These are phyloP conservation scores for Bombus breviceps DNA, from an alignment of 1,140 invertebrate species.

Conservation along the genomic window DNA sequence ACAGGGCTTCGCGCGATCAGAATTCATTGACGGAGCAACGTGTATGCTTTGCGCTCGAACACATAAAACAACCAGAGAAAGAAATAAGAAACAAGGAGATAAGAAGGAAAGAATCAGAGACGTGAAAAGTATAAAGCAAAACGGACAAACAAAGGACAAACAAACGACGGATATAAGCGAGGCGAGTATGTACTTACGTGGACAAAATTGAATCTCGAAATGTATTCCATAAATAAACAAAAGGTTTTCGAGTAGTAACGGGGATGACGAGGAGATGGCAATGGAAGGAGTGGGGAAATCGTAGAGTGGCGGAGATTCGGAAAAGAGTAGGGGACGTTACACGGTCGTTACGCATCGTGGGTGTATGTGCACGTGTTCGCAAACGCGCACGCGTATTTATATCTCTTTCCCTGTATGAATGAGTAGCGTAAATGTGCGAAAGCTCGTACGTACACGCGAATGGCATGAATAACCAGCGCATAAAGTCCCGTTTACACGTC, in stretches of 20 bases:
- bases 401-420: conserved; percentile 74
- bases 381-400: conserved; percentile 64
- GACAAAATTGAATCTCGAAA: conserved; percentile 72
- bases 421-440: conserved; percentile 65
- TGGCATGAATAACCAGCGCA: conserved; percentile 69
- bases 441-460: conserved; percentile 61
- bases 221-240: conserved; percentile 78
- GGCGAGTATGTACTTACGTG: conserved; percentile 17
- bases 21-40: neutral
- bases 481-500: conserved; percentile 67
- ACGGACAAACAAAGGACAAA: conserved; percentile 37
- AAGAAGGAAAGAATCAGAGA: neutral
- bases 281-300: neutral
- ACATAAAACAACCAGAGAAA: neutral
- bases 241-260: conserved; percentile 56
- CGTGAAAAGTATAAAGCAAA: conserved; percentile 48
- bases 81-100: neutral
- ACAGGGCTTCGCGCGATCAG: neutral
- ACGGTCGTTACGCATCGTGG: conserved; percentile 52
- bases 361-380: conserved; percentile 46
- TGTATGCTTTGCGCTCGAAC: neutral
- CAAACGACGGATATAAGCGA: conserved; percentile 40
- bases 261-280: conserved; percentile 23
- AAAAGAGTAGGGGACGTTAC: conserved; percentile 43
- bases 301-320: neutral